Base-by-base conservation (phyloP, 2,113 vertebrate genomes). In the Garra rufa region DNA sequence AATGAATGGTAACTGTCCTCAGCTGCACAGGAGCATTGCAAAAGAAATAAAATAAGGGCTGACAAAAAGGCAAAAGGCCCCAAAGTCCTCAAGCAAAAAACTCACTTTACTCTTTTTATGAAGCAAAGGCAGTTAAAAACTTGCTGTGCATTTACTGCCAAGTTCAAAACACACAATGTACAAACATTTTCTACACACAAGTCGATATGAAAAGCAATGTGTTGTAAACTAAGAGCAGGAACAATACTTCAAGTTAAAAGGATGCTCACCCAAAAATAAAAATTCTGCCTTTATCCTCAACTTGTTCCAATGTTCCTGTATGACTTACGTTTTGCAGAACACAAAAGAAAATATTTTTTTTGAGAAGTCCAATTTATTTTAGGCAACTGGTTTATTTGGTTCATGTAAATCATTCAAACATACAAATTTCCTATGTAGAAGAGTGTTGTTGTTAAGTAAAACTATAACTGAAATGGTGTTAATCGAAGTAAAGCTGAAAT, bases 31-130 rank as follows among this genome's bases (percentile, higher is more conserved):
- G 15, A 48, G 57, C 24, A 7, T 48, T 48, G 9, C 24, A 21
- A 67, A 63, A 65, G 8, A 75, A 75, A 74, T 0, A 69, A 69
- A 69, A 69, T n/a, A 44, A n/a, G 44, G 57, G 26, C 59, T n/a
- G 24, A 34, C 43, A 80, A 48, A 61, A 77, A 21, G 11, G 63
- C 24, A 26, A 67, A 50, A 75, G 41, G 26, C 57, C 15, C 6
- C 43, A 34, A 80, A 19, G 59, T 65, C 77, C 43, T 80, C 44
- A 48, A 80, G 77, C 77, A 30, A 67, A 80, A 80, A 9, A 67
- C 2, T 67, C 59, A 80, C 26, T 80, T 80, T 48, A 11, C 17
- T 67, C 61, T 67, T 67, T 57, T 67, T 34, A 67, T n/a, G 34
- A 80, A 80, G 59, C 17, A 34, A 80, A 80, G 19, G 41, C 76